Conservation (phyloP, 1,140 invertebrate species). For the Nephila pilipes region DNA sequence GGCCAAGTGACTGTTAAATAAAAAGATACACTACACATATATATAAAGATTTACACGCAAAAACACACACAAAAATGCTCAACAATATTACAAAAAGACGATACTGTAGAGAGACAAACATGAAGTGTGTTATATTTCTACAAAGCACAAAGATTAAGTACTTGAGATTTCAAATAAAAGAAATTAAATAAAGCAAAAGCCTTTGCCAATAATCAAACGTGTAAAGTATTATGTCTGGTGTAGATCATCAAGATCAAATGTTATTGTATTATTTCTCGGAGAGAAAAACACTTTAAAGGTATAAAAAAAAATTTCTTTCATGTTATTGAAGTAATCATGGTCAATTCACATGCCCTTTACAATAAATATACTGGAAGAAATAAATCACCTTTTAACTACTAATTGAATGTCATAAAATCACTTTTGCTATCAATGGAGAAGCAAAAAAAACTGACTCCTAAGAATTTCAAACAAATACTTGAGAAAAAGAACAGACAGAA, state of each 20-base stretch:
- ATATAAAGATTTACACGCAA: constrained; percentile 23
- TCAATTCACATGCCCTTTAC: constrained; percentile 30
- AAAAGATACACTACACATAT: constrained; percentile 51
- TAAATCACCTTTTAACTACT: not conserved
- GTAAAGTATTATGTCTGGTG: not conserved
- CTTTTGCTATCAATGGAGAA: not conserved
- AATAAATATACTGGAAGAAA: constrained; percentile 28
- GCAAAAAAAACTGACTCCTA: no score
- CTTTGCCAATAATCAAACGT: not conserved
- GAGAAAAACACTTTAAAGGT: constrained; percentile 11
- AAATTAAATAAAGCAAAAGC: constrained; percentile 41
- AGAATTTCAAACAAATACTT: no score
- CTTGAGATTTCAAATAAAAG: not conserved
- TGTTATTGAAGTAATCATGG: constrained; percentile 3
- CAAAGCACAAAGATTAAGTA: constrained; percentile 25
- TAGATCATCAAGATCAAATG: constrained; percentile 49
- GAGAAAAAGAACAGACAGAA: no score
- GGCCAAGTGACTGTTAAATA: constrained; percentile 48
- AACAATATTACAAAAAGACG: not conserved
- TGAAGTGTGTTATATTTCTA: constrained; percentile 44
- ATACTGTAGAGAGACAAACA: not conserved
- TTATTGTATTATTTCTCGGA: constrained; percentile 48
- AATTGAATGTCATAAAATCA: not conserved
- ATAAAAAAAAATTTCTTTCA: constrained; percentile 20
- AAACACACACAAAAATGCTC: constrained; percentile 13